Base-by-base conservation (phyloP, 23 tunicate species). In the Halocynthia roretzi region DNA sequence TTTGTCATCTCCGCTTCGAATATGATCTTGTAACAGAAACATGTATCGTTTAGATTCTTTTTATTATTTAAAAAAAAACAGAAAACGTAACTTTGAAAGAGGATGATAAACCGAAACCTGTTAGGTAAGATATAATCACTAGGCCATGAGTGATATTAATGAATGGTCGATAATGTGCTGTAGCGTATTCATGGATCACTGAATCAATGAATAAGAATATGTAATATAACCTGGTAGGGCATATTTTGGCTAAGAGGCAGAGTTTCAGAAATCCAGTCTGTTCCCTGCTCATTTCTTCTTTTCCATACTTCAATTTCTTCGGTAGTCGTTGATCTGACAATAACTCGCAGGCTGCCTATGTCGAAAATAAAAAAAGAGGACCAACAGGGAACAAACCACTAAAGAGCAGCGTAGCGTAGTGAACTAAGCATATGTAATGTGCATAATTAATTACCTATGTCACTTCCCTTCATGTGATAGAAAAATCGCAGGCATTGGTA, bases 401-500 rank as follows among this genome's bases (percentile, higher is more conserved):
- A 31, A 31, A 31, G 44, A 31, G 44, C 44, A 31, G 44, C 44
- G 44, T 31, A 31, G 11, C 71, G 71, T 67, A 11, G 71, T n/a
- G n/a, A n/a, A 60, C 17, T 15, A 15, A 60, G 64, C 64, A 60
- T 5, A 60, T 60, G 64, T n/a, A 60, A 60, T 15, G 1, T 60
- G 44, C 12, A 68, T 18, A 15, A 18, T 18, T 68, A 15, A 84
- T 9, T 71, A 92, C 98, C 98, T 8, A 86, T 92, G 53, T 86
- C 85, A 21, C 80, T 40, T 23, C 98, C 98, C 53, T 52, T 82
- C 98, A 92, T 92, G 77, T 92, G 91, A 48, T 92, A 92, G 53
- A 14, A 86, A 62, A 92, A 92, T 22, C 56, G 78, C 7, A 92
- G 62, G 73, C 98, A 92, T n/a, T 82, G 70, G 51, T 44, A 55